Percentiles rank a stretch among this genome's conserved stretches.
Conservation (phyloP, 2,113 vertebrate species). For the Recurvirostra avosetta region DNA sequence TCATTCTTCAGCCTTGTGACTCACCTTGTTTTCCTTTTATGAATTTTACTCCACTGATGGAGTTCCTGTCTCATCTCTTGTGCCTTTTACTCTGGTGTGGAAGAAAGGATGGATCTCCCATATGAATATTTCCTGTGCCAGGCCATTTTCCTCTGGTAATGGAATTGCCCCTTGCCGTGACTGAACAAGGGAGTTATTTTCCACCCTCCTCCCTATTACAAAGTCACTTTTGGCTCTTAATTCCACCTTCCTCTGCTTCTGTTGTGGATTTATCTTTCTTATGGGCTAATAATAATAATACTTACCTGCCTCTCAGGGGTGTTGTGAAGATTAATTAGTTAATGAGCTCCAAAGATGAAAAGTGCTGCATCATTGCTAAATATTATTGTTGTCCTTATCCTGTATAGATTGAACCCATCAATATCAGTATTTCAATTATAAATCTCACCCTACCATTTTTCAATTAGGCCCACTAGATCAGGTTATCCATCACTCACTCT, state of each 20-base stretch:
- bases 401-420: conserved; percentile 40
- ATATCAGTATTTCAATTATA: conserved; percentile 18
- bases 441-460: conserved; percentile 51
- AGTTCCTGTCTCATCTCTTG: neutral
- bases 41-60: neutral
- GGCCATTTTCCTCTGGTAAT: neutral
- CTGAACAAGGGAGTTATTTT: conserved; percentile 9
- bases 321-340: conserved; percentile 67
- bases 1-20: neutral
- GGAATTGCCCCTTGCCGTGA: neutral
- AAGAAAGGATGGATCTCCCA: neutral
- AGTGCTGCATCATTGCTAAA: conserved; percentile 63
- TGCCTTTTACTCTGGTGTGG: neutral
- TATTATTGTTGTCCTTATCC: conserved; percentile 58
- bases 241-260: conserved; percentile 26
- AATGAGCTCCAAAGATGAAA: conserved; percentile 57
- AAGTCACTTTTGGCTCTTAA: conserved; percentile 28
- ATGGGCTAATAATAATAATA: conserved; percentile 56
- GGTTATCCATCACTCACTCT: conserved; percentile 41
- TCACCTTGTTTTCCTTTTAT: neutral
- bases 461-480: conserved; percentile 41
- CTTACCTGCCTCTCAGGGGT: conserved; percentile 57
- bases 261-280: conserved; percentile 40
- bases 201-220: neutral
- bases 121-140: neutral